Conservation (phyloP, 2,888 invertebrate species). For the Protonemura montana region DNA sequence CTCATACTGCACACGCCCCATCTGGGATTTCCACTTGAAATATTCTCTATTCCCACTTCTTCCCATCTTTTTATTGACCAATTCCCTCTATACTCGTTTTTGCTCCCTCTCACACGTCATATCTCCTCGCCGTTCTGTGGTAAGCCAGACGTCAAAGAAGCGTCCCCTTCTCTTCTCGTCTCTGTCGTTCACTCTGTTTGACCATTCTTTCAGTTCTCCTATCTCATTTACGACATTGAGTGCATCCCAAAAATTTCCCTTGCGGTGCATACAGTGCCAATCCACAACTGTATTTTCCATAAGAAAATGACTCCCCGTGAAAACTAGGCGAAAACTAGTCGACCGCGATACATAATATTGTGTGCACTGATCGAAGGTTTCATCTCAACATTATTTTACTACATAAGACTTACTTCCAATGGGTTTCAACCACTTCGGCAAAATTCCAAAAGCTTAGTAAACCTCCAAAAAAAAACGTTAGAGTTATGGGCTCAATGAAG, state of each 20-base stretch:
- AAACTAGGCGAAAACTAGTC: not conserved
- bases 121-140: not conserved
- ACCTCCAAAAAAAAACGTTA: not conserved
- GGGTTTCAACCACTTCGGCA: not conserved
- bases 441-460: not conserved
- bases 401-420: not conserved
- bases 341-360: not conserved
- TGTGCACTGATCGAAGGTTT: not conserved
- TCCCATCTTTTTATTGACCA: constrained; percentile 7
- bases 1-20: not conserved
- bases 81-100: constrained; percentile 12
- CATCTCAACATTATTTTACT: not conserved
- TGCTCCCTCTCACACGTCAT: not conserved
- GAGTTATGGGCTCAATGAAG: constrained; percentile 7
- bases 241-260: not conserved
- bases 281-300: no score
- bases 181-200: not conserved
- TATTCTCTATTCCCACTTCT: constrained; percentile 12
- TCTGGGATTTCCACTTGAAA: constrained; percentile 12
- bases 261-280: not conserved
- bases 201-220: not conserved
- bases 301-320: no score
- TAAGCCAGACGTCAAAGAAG: not conserved
- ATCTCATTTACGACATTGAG: not conserved
- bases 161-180: not conserved